Evolutionary conservation across 2,888 invertebrate genomes (phyloP).

Genomic region (Andrena minutula): DNA sequence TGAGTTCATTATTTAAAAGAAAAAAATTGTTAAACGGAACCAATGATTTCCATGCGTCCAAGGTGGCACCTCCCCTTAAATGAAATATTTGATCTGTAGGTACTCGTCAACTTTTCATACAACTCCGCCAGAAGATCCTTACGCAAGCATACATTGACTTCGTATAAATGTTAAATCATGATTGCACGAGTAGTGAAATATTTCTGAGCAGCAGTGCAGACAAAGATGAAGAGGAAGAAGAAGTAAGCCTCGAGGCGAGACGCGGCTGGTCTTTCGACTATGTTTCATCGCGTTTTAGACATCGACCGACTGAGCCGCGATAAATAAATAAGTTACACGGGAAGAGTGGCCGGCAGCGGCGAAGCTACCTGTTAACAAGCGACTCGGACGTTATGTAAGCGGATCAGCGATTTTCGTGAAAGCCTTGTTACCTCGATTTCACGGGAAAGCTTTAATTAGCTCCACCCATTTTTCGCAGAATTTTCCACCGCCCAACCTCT

Average conservation of each 20-base stretch:
- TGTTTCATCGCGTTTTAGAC: constrained; percentile 9
- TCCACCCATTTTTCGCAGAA: neutral
- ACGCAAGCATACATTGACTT: too few species aligned
- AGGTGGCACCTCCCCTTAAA: too few species aligned
- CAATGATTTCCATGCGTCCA: too few species aligned
- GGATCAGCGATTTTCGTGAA: constrained; percentile 6
- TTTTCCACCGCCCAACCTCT: neutral
- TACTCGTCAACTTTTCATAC: too few species aligned
- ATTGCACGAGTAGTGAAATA: too few species aligned
- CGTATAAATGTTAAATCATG: too few species aligned
- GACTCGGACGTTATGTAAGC: constrained; percentile 1
- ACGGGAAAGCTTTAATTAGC: neutral
- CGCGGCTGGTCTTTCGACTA: neutral
- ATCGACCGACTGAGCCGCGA: neutral
- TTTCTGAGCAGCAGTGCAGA: neutral
- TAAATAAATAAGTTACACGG: constrained; percentile 35
- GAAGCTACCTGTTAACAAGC: constrained; percentile 5
- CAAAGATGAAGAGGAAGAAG: neutral
- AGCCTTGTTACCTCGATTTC: neutral
- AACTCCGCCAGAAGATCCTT: too few species aligned
- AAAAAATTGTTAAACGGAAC: too few species aligned
- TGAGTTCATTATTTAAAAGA: too few species aligned
- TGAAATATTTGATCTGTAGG: too few species aligned
- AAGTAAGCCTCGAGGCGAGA: neutral
- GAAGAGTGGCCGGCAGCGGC: neutral